Evolutionary conservation across 2,888 invertebrate species (phyloP).

Genomic region (Andricus curvator): DNA sequence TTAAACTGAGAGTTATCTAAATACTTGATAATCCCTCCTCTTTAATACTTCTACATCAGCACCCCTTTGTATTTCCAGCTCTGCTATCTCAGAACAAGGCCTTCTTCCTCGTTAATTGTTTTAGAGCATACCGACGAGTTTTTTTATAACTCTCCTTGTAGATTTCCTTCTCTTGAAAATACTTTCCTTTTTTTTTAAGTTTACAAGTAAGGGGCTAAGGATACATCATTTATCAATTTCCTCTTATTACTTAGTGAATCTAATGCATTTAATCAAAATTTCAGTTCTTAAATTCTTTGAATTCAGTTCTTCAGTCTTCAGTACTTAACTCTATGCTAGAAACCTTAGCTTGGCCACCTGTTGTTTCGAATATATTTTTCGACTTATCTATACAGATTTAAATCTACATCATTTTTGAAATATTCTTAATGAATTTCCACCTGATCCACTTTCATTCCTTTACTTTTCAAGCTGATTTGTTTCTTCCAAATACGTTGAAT

Average conservation of each 20-base stretch:
- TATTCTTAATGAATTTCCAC: neutral
- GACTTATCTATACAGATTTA: neutral
- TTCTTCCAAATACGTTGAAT: neutral
- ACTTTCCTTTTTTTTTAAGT: neutral
- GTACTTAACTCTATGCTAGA: neutral
- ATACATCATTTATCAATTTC: neutral
- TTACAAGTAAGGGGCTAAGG: neutral
- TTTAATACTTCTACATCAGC: slow-evolving; percentile 4
- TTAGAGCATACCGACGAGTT: neutral
- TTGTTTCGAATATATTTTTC: neutral
- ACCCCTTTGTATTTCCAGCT: slow-evolving; percentile 19
- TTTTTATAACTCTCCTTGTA: neutral
- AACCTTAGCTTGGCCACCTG: neutral
- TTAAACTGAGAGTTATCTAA: slow-evolving; percentile 37
- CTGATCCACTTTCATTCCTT: neutral
- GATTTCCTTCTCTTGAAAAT: neutral
- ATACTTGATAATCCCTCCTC: slow-evolving; percentile 23
- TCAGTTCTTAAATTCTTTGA: neutral
- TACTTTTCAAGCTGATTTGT: neutral
- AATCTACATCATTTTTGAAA: neutral
- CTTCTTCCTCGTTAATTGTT: slow-evolving; percentile 5
- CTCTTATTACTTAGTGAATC: neutral
- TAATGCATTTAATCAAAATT: neutral
- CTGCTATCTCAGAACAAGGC: slow-evolving; percentile 8
- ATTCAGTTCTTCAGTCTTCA: neutral